These are phyloP conservation scores for Pachycephus smyrnensis DNA, from an alignment of 2,888 invertebrate genomes.

Conservation along the genomic window DNA sequence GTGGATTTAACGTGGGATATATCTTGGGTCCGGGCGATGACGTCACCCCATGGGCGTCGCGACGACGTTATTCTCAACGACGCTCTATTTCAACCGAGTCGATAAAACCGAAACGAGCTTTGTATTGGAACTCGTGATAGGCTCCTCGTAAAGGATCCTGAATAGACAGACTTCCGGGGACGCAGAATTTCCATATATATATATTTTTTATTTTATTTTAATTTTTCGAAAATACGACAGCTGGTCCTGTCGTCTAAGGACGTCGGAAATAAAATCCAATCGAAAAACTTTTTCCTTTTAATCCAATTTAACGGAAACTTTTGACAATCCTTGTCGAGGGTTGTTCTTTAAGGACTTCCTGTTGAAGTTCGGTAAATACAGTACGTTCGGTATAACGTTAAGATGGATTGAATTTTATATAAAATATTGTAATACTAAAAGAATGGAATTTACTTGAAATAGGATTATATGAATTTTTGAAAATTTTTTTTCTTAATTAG, in stretches of 20 bases:
- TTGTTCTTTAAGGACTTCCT: background rate
- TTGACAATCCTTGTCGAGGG: background rate
- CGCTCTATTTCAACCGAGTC: conserved; percentile 11
- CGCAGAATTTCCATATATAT: background rate
- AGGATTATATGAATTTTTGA: background rate
- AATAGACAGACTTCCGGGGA: background rate
- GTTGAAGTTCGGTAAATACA: background rate
- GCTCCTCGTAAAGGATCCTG: background rate
- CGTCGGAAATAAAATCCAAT: background rate
- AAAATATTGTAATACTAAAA: too few species aligned
- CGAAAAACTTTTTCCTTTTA: background rate
- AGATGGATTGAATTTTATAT: background rate
- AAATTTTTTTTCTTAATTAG: too few species aligned
- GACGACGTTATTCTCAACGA: background rate
- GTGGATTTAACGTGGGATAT: background rate
- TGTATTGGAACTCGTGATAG: conserved; percentile 45
- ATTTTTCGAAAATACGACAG: background rate
- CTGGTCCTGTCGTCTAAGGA: background rate
- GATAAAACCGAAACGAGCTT: conserved; percentile 47
- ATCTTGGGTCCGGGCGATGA: background rate
- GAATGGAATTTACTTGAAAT: background rate
- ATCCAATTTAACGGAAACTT: background rate
- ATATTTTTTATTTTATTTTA: background rate
- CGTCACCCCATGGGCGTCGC: background rate
- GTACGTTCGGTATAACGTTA: background rate